Base-by-base conservation (phyloP, 2,797 vertebrate genomes). In the Xiphophorus birchmanni region DNA sequence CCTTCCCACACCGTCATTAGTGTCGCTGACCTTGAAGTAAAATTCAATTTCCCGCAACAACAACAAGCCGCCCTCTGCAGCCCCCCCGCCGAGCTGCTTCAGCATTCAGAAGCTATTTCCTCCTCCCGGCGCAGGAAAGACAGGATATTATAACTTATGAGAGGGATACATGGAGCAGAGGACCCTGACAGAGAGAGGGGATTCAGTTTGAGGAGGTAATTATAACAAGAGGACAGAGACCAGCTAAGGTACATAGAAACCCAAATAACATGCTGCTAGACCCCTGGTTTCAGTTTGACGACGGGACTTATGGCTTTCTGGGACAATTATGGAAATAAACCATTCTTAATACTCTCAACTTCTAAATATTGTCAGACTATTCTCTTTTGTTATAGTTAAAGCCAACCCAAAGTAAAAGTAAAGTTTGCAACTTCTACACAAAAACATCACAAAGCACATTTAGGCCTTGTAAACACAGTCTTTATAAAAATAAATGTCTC, bases 21-120 rank as follows among this genome's bases (percentile, higher is more conserved):
- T 95, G 95, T 95, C 90, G 80, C 91, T 95, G 95, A 96, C 93
- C 95, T 94, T 94, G 94, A 96, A 95, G 92, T 94, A 93, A 95
- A 95, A 94, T 93, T 92, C 93, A 92, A 95, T 95, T 96, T 96
- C 95, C 95, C 93, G 86, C 88, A 77, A 81, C 87, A 92, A 91
- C 91, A 92, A 91, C 88, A 89, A 91, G 47, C 73, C 73, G 81
- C 72, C 86, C 86, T 79, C 56, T 37, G 60, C 85, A 77, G 76
- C 77, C 56, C 50, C 48, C 47, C 50, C 3, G 75, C 76, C 91
- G 92, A 91, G 92, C 89, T 91, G 90, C 93, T 92, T 90, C 88
- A 90, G 79, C 91, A 91, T 91, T 82, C 84, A 81, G 85, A 89
- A 86, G 92, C 91, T 89, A 95, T 95, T 95, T 96, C 92, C 93